Conservation (phyloP, 2,888 invertebrate genomes). For the Cryptus viduatorius region DNA sequence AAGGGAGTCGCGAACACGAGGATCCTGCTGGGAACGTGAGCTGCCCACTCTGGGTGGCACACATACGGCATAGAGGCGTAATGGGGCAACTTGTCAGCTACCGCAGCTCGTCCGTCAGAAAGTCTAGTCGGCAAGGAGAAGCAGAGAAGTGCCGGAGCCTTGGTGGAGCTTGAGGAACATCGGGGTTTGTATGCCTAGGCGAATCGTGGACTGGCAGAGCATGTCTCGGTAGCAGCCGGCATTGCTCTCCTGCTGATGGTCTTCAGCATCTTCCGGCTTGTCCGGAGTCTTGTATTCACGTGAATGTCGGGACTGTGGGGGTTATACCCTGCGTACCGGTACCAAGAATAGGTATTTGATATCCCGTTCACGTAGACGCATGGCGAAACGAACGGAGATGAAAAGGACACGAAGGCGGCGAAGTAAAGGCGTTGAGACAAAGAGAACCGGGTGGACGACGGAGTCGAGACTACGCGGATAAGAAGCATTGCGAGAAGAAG, state of each 20-base stretch:
- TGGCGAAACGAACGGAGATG: slow-evolving; percentile 50
- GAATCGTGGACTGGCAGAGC: not conserved
- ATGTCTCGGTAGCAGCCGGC: not conserved
- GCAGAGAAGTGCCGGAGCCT: not conserved
- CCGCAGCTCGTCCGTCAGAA: slow-evolving; percentile 80
- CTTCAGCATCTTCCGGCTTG: slow-evolving; percentile 58
- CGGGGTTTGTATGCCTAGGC: slow-evolving; percentile 8
- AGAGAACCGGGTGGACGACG: slow-evolving; percentile 32
- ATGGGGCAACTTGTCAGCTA: slow-evolving; percentile 83
- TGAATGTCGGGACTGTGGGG: slow-evolving; percentile 32
- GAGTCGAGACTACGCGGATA: slow-evolving; percentile 36
- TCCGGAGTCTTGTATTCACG: slow-evolving; percentile 53
- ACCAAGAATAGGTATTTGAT: slow-evolving; percentile 79
- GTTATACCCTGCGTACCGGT: slow-evolving; percentile 72
- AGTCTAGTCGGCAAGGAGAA: slow-evolving; percentile 66
- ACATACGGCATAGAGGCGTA: slow-evolving; percentile 78
- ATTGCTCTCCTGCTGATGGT: slow-evolving; percentile 16
- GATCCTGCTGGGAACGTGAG: slow-evolving; percentile 79
- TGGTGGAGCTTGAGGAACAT: slow-evolving; percentile 25
- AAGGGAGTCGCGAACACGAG: slow-evolving; percentile 74
- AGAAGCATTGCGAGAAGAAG: slow-evolving; percentile 59
- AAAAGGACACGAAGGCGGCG: slow-evolving; percentile 39
- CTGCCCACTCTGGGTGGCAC: slow-evolving; percentile 80
- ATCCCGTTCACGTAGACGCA: slow-evolving; percentile 77
- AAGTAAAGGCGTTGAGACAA: slow-evolving; percentile 19